phyloP scores from a whole-genome alignment of 2,888 invertebrate species.

The Cryptophagus acutangulus region DNA sequence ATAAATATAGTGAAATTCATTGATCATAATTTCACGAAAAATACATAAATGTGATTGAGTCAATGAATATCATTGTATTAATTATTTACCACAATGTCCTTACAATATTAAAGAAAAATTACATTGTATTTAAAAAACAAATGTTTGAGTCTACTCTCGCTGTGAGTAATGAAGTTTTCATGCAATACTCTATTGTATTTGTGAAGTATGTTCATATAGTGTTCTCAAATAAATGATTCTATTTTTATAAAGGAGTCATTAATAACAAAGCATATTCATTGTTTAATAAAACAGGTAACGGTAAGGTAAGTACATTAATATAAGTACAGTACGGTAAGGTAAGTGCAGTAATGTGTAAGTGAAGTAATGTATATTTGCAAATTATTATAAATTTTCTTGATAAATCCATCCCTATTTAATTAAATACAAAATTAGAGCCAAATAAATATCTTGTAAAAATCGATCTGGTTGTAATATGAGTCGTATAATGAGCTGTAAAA shows the following conservation, averaged over 20 bases:
- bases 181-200: conserved; percentile 1
- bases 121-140: neutral
- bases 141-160: no score
- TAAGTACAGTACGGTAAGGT: no score
- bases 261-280: neutral
- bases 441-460: no score
- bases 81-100: neutral
- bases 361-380: no score
- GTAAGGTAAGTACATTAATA: no score
- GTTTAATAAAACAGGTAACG: no score
- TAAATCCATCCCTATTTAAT: no score
- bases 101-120: neutral
- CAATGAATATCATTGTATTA: conserved; percentile 1
- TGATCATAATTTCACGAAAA: neutral
- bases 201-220: neutral
- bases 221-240: neutral
- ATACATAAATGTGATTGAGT: neutral
- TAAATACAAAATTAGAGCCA: no score
- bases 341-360: no score
- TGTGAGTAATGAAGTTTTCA: conserved; percentile 1
- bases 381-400: no score
- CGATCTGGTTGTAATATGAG: no score
- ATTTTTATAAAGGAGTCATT: neutral
- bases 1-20: conserved; percentile 1
- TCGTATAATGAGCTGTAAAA: no score